Evolutionary conservation across 92 coral and sea anemone genomes (phyloP).

Genomic region (Palythoa caribaeorum): DNA sequence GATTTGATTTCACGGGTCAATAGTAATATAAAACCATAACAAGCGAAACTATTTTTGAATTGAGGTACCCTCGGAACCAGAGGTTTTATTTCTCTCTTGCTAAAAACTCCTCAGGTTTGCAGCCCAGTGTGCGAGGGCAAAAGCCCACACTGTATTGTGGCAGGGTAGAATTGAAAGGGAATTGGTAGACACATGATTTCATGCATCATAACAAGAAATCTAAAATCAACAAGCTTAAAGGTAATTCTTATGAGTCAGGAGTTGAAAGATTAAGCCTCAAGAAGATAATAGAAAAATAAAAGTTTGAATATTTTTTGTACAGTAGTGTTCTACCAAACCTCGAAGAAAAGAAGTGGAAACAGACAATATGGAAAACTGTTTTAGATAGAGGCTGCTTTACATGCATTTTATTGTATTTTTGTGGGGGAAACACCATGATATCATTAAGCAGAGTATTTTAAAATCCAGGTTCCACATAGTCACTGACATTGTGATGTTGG

Average conservation of each 20-base stretch:
- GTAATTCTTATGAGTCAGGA: slow-evolving; percentile 10
- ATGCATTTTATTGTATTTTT: slow-evolving; percentile 5
- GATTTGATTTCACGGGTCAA: slow-evolving; percentile 22
- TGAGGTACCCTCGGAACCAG: slow-evolving; percentile 13
- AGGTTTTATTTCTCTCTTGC: slow-evolving; percentile 11
- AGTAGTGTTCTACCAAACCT: slow-evolving; percentile 16
- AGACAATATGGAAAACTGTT: slow-evolving; percentile 18
- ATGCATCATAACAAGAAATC: slow-evolving; percentile 20
- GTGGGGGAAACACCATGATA: slow-evolving; percentile 6
- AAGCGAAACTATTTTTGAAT: slow-evolving; percentile 1
- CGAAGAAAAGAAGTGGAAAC: slow-evolving; percentile 6
- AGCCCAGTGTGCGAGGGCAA: background rate
- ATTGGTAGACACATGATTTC: slow-evolving; percentile 9
- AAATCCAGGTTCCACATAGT: slow-evolving; percentile 7
- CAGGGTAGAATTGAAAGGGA: slow-evolving; percentile 7
- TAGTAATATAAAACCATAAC: slow-evolving; percentile 11
- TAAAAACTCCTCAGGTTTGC: background rate
- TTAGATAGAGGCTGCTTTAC: background rate
- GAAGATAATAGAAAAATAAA: slow-evolving; percentile 12
- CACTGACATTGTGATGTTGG: background rate
- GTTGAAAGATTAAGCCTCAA: slow-evolving; percentile 19
- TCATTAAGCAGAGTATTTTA: slow-evolving; percentile 11
- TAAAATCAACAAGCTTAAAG: slow-evolving; percentile 17
- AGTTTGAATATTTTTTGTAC: slow-evolving; percentile 20
- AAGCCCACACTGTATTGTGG: background rate